Evolutionary conservation across 2,797 vertebrate species (phyloP), one percentile per base, ranked within the genome.

Genomic region (Tenualosa ilisha): DNA sequence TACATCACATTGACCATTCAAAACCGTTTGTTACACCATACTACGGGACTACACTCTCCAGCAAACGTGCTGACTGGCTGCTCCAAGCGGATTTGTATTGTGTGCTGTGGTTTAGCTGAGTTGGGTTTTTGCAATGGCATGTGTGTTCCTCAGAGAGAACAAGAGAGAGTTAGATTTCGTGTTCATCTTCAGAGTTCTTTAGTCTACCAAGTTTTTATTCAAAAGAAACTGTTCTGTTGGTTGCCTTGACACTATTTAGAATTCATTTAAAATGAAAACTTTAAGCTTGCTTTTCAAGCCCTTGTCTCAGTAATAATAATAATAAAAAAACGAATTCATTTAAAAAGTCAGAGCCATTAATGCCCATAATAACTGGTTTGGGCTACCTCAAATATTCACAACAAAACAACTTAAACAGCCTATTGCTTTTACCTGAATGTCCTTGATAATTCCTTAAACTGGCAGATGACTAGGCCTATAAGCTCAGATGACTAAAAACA

Each of bases 1-100:
- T 50, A 88, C 79, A 83, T 82, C 82, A 83, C 59, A 17, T 83
- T 90, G 82, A 37, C 87, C 82, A 88, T 88, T 85, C 83, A 56
- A 24, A 81, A 83, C 88, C 83, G 84, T 53, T 89, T 88, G 85
- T 87, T 89, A 90, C 87, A 88, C 83, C 82, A 89, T 86, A 83
- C 85, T 88, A 85, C 85, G 51, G 88, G 85, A 94, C 93, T 91
- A 92, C 90, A 93, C 86, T 86, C 85, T 92, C 93, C 92, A 85
- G 85, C 87, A 95, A 95, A 94, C 92, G 94, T 94, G 94, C 95
- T 93, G 94, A 95, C 93, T 90, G 89, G 92, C 88, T 91, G 89
- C 90, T 90, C 91, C 85, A 87, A 91, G 92, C 15, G 93, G 91
- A 93, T 94, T 94, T 94, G 91, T 89, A 94, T 96, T 94, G 94